Base-by-base conservation (phyloP, 1,140 invertebrate species). In the Drosophila pandora region DNA sequence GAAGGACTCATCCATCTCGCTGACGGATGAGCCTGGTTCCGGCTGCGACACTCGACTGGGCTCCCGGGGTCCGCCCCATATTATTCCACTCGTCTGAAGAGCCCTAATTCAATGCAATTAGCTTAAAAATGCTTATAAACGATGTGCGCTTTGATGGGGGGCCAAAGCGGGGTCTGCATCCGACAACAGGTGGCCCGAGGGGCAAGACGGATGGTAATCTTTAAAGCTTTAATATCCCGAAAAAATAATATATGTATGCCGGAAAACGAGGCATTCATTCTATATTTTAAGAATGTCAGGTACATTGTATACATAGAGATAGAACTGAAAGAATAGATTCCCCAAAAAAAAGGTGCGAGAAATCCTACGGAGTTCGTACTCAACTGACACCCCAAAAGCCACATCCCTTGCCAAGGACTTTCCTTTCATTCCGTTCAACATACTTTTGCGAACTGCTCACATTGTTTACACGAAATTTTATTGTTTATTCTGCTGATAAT, bases 401-500 rank as follows among this genome's bases (percentile, higher is more conserved):
- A 48, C 34, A 2, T 43, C 17, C 32, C 47, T 55, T 56, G 25
- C 43, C 37, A 50, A 9, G n/a, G 30, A 30, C 28, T 13, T 12
- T 22, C 8, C 8, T 5, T 30, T 30, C 43, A 13, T 34, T 57
- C 57, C 48, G 37, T 58, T 32, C 61, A 64, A 60, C 64, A 74
- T 80, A 67, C 71, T 62, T 79, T 76, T 62, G 64, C 56, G 58
- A 45, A 54, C 54, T 13, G 52, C 47, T 12, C 68, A 43, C 61
- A 74, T 76, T 81, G 79, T 81, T 69, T 81, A 69, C 63, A 61
- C 58, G 34, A 77, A 59, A 69, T 69, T 81, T 55, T 48, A 65
- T 77, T 82, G 68, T 82, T 82, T 77, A 74, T 70, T 49, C 52
- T 74, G 39, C 48, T 67, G 52, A 65, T 76, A 80, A 62, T 76